Evolutionary conservation across 2,888 invertebrate genomes (phyloP).

Genomic region (Phlogophora meticulosa): DNA sequence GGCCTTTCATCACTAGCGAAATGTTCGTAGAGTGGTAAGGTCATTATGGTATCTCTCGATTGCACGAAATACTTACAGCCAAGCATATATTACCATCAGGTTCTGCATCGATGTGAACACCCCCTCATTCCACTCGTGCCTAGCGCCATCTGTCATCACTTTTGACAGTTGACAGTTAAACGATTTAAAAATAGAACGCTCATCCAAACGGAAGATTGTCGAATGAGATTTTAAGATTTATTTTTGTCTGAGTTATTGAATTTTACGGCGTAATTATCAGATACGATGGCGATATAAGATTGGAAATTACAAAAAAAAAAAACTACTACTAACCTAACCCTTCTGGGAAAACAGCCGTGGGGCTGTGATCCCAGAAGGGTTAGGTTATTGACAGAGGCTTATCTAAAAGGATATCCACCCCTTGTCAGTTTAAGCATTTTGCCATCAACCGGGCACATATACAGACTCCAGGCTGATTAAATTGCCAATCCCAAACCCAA

Average conservation of each 20-base stretch:
- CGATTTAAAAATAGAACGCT: constrained; percentile 85
- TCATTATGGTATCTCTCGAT: neutral
- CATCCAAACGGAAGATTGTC: constrained; percentile 37
- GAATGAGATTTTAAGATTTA: constrained; percentile 40
- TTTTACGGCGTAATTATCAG: neutral
- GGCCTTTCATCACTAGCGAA: too few species aligned
- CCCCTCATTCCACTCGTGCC: constrained; percentile 65
- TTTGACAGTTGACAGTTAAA: constrained; percentile 88
- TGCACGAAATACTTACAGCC: neutral
- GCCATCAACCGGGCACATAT: too few species aligned
- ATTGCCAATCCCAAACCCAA: too few species aligned
- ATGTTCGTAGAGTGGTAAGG: too few species aligned
- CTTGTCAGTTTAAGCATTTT: too few species aligned
- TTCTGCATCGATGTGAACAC: constrained; percentile 38
- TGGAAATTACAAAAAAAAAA: too few species aligned
- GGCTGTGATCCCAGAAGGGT: too few species aligned
- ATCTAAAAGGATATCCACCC: too few species aligned
- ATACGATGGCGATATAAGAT: neutral
- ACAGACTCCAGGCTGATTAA: too few species aligned
- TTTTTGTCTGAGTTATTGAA: constrained; percentile 11
- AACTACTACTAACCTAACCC: too few species aligned
- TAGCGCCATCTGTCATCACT: constrained; percentile 89
- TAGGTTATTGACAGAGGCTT: too few species aligned
- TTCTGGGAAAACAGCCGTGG: too few species aligned
- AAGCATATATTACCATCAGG: constrained; percentile 38